Percentiles rank a stretch among this genome's conserved stretches.
phyloP scores from a whole-genome alignment of 2,888 invertebrate genomes.

The Xiphydria camelus region DNA sequence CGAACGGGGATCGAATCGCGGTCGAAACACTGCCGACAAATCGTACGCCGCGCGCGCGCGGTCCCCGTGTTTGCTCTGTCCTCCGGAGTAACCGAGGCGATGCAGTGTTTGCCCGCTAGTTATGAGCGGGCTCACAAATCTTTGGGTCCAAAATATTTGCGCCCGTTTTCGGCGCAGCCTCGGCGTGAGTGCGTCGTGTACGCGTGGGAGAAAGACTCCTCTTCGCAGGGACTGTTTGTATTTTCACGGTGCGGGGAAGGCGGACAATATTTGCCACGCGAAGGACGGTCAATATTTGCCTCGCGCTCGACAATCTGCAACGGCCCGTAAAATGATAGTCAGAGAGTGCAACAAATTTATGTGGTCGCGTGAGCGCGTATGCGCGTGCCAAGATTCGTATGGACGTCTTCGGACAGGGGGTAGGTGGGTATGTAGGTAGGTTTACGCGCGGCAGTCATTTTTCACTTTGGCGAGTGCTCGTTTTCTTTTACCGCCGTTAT shows the following conservation, averaged over 20 bases:
- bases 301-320: slow-evolving; percentile 3
- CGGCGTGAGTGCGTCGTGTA: not conserved
- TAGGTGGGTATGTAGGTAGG: no score
- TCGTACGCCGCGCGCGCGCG: no score
- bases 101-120: slow-evolving; percentile 6
- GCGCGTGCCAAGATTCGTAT: no score
- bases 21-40: no score
- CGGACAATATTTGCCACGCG: slow-evolving; percentile 9
- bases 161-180: slow-evolving; percentile 5
- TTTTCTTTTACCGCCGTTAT: no score
- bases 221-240: slow-evolving; percentile 5
- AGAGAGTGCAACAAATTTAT: not conserved
- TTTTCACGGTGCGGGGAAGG: not conserved
- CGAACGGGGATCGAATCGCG: no score
- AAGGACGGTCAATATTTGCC: slow-evolving; percentile 9
- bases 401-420: no score
- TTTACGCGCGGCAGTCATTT: no score
- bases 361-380: no score
- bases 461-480: no score
- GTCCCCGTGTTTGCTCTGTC: slow-evolving; percentile 7
- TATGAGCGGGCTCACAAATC: slow-evolving; percentile 10
- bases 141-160: slow-evolving; percentile 10
- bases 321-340: slow-evolving; percentile 9
- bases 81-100: slow-evolving; percentile 10
- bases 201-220: not conserved